Evolutionary conservation across 30 jellyfish, hydroid and myxozoan genomes (phyloP).

Genomic region (Aurelia aurita): DNA sequence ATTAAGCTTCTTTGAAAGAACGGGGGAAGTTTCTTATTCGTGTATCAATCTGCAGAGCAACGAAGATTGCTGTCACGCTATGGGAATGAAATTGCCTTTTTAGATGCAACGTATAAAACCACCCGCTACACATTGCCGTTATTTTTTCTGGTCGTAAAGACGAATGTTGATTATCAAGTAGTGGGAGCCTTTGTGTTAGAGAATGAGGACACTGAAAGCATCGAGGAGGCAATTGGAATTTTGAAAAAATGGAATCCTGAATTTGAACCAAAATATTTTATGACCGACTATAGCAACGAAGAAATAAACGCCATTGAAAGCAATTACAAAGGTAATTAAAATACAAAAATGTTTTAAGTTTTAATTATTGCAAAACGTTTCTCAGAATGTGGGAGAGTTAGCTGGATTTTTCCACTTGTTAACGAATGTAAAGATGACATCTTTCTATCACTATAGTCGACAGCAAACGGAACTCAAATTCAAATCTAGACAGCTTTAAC

Average conservation of each 20-base stretch:
- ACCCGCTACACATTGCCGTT: conserved; percentile 76
- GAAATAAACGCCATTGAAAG: conserved; percentile 64
- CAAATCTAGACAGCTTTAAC: no score
- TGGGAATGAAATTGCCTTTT: conserved; percentile 64
- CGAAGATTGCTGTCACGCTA: conserved; percentile 68
- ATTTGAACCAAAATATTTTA: conserved; percentile 58
- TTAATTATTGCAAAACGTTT: no score
- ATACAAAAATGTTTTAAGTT: no score
- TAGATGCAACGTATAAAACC: conserved; percentile 82
- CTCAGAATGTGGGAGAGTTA: no score
- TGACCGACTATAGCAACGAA: conserved; percentile 67
- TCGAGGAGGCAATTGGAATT: conserved; percentile 61
- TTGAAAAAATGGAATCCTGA: conserved; percentile 77
- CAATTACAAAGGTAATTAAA: conserved; percentile 55
- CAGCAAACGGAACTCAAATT: no score
- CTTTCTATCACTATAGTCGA: no score
- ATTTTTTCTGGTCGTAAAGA: conserved; percentile 79
- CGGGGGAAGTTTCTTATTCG: conserved; percentile 49
- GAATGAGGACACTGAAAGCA: conserved; percentile 52
- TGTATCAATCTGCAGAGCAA: conserved; percentile 79
- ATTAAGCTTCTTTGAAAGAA: not conserved
- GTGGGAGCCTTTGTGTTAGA: conserved; percentile 77
- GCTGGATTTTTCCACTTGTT: no score
- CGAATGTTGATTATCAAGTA: conserved; percentile 86
- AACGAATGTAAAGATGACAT: no score